Percentiles rank a stretch among this genome's conserved stretches.
Conservation (phyloP, 2,113 vertebrate species). For the Mastomys coucha region DNA sequence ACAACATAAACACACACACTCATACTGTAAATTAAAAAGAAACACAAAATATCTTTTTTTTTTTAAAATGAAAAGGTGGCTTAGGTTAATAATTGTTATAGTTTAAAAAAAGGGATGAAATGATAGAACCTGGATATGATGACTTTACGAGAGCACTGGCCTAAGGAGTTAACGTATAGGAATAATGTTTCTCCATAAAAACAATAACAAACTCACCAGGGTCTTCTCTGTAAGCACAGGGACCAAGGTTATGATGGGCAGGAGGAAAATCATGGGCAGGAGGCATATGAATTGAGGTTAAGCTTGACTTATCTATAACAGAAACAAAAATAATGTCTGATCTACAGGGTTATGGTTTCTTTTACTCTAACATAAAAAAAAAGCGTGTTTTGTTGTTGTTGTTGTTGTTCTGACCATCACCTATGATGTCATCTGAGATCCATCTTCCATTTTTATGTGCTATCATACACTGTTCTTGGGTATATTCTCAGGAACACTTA, state of each 20-base stretch:
- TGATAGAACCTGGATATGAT: not conserved
- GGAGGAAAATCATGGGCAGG: not conserved
- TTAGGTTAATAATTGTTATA: not conserved
- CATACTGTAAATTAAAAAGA: not conserved
- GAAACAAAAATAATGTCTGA: slow-evolving; percentile 3
- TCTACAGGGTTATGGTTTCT: slow-evolving; percentile 13
- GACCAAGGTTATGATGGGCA: not conserved
- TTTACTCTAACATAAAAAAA: not conserved
- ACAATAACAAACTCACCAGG: not conserved
- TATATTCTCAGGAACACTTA: not conserved
- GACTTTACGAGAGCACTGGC: not conserved
- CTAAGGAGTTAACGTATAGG: not conserved
- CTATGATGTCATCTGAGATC: not conserved
- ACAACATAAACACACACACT: not conserved
- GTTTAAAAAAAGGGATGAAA: slow-evolving; percentile 1
- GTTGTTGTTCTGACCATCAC: not conserved
- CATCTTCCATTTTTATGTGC: not conserved
- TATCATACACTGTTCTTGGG: not conserved
- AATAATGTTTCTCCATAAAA: not conserved
- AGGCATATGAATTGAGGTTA: not conserved
- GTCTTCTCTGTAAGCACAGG: not conserved
- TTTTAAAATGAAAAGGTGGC: not conserved
- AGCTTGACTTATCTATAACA: not conserved
- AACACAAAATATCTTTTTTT: not conserved
- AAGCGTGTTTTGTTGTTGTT: not conserved